These are phyloP conservation scores for Drosophila pallidifrons DNA, from an alignment of 1,140 invertebrate genomes.

Conservation along the genomic window DNA sequence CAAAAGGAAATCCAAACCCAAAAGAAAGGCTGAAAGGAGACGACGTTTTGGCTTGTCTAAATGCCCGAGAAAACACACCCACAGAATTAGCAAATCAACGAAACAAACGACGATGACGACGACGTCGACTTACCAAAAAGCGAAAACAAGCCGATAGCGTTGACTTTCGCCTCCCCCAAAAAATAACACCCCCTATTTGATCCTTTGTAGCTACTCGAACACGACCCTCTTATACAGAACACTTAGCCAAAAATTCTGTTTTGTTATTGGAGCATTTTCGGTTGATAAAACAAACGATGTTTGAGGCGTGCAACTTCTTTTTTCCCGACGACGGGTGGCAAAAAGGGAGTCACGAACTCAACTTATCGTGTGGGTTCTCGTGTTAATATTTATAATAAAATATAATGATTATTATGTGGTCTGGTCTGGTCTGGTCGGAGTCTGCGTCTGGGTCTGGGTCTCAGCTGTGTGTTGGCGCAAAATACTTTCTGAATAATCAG, in stretches of 20 bases:
- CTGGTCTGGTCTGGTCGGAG: background rate
- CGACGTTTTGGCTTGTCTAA: constrained; percentile 29
- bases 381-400: constrained; percentile 66
- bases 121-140: constrained; percentile 15
- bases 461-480: constrained; percentile 35
- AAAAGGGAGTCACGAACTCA: constrained; percentile 36
- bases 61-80: constrained; percentile 48
- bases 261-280: constrained; percentile 54
- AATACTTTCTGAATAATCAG: constrained; percentile 44
- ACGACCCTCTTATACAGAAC: constrained; percentile 3
- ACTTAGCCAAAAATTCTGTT: constrained; percentile 22
- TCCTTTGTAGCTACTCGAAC: background rate
- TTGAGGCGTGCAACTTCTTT: constrained; percentile 29
- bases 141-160: constrained; percentile 30
- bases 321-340: background rate
- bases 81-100: constrained; percentile 52
- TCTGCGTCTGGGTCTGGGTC: background rate
- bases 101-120: background rate
- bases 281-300: constrained; percentile 50
- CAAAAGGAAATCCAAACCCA: constrained; percentile 34
- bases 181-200: background rate
- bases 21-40: background rate
- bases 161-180: constrained; percentile 14
- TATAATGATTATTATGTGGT: constrained; percentile 76
- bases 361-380: constrained; percentile 35